phyloP scores from a whole-genome alignment of 2,113 vertebrate species.

The Girardinichthys multiradiatus region DNA sequence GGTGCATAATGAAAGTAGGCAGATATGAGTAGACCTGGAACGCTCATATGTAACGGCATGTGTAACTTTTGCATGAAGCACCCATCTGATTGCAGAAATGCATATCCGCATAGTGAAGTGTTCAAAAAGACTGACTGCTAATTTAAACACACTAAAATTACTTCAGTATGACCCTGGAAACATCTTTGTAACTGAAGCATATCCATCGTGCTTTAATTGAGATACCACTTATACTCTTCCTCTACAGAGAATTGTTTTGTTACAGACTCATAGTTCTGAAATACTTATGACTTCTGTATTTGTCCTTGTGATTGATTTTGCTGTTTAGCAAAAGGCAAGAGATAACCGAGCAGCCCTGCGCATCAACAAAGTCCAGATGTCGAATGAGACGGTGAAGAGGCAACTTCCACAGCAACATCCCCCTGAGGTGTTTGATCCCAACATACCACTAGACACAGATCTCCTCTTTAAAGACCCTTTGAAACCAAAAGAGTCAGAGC shows the following conservation, averaged over 20 bases:
- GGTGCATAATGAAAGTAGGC: no score
- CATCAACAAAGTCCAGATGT: constrained; percentile 99
- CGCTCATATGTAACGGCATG: no score
- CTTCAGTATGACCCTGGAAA: neutral
- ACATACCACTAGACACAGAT: constrained; percentile 90
- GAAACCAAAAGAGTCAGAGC: constrained; percentile 97
- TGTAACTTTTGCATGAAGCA: no score
- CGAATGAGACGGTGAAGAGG: constrained; percentile 94
- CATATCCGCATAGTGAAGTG: neutral
- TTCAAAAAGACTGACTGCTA: neutral
- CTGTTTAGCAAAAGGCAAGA: constrained; percentile 95
- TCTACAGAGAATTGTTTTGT: neutral
- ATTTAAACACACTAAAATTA: neutral
- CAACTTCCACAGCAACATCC: constrained; percentile 89
- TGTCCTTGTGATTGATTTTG: constrained; percentile 58
- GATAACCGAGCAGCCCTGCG: constrained; percentile 97
- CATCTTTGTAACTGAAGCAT: neutral
- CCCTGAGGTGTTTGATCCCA: constrained; percentile 91
- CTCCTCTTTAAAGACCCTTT: constrained; percentile 95
- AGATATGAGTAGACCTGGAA: no score
- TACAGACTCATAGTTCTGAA: constrained; percentile 7
- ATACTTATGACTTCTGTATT: constrained; percentile 11
- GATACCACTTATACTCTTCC: neutral
- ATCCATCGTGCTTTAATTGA: neutral
- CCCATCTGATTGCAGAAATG: neutral